A percentile compares a stretch with the other conserved stretches of the same genome.
Evolutionary conservation across 2,113 vertebrate species (phyloP).

Genomic region (Atractosteus spatula): DNA sequence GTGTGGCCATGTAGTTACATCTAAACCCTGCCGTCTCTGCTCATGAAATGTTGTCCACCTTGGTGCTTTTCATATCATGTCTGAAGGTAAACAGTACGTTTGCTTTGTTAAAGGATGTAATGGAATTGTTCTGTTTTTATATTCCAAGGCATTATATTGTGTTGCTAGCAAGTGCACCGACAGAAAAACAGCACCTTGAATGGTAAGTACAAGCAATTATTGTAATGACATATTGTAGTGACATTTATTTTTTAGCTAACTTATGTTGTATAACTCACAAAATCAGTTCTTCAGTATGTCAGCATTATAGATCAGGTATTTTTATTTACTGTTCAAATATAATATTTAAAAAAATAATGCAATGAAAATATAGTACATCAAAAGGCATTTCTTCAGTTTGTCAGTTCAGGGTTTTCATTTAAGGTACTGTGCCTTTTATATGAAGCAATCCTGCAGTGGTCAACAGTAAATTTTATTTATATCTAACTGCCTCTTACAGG

Average conservation of each 20-base stretch:
- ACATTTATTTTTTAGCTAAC: too few relatives aligned
- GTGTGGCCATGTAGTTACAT: background rate
- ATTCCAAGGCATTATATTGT: conserved; percentile 91
- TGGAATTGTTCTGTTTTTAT: conserved; percentile 63
- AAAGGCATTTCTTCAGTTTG: background rate
- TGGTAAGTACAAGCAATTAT: conserved; percentile 71
- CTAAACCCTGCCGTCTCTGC: background rate
- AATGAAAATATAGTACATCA: too few relatives aligned
- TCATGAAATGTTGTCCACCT: background rate
- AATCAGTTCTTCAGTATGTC: too few relatives aligned
- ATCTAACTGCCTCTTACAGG: conserved; percentile 53
- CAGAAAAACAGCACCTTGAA: conserved; percentile 82
- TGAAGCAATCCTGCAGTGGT: background rate
- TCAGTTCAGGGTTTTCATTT: background rate
- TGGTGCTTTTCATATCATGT: background rate
- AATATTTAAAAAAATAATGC: too few relatives aligned
- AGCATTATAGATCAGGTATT: too few relatives aligned
- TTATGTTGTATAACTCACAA: too few relatives aligned
- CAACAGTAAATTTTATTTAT: conserved; percentile 15
- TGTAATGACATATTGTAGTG: background rate
- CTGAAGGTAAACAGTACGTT: conserved; percentile 15
- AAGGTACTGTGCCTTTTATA: background rate
- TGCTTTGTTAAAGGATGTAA: conserved; percentile 45
- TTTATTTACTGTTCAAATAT: too few relatives aligned
- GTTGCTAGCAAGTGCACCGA: conserved; percentile 81